Evolutionary conservation across 1,140 invertebrate genomes (phyloP).

Genomic region (Sarcophaga peregrina): DNA sequence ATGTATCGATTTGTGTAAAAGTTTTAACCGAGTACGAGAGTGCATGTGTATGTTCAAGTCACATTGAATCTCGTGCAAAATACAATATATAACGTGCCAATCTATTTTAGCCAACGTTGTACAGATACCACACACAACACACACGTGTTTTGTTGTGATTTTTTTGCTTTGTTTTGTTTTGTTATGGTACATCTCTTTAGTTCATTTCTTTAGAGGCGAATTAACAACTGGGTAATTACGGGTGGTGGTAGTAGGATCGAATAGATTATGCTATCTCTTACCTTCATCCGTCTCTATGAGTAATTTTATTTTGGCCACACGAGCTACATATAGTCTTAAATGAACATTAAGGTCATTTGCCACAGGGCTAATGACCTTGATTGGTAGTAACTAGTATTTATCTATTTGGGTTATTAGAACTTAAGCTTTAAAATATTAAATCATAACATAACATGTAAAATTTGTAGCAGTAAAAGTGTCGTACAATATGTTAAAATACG

Average conservation of each 20-base stretch:
- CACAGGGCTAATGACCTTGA: not conserved
- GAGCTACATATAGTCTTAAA: not conserved
- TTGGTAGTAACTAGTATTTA: not conserved
- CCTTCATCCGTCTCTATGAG: no score
- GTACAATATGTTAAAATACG: no score
- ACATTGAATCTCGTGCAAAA: conserved; percentile 16
- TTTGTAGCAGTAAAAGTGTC: no score
- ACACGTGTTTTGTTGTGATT: not conserved
- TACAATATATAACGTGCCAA: conserved; percentile 10
- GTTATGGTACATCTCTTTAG: not conserved
- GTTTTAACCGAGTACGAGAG: not conserved
- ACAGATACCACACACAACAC: not conserved
- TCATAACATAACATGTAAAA: no score
- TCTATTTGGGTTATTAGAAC: no score
- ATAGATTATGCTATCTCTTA: no score
- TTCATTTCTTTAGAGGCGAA: not conserved
- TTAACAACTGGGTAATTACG: not conserved
- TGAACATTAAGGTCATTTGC: not conserved
- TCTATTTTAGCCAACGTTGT: not conserved
- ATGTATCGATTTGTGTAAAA: not conserved
- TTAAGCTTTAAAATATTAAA: no score
- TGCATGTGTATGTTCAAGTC: not conserved
- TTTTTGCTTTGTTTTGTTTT: not conserved
- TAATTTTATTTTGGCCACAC: not conserved
- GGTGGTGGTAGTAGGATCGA: not conserved